Evolutionary conservation across 2,797 vertebrate genomes (phyloP).

Genomic region (Hydrolagus colliei): DNA sequence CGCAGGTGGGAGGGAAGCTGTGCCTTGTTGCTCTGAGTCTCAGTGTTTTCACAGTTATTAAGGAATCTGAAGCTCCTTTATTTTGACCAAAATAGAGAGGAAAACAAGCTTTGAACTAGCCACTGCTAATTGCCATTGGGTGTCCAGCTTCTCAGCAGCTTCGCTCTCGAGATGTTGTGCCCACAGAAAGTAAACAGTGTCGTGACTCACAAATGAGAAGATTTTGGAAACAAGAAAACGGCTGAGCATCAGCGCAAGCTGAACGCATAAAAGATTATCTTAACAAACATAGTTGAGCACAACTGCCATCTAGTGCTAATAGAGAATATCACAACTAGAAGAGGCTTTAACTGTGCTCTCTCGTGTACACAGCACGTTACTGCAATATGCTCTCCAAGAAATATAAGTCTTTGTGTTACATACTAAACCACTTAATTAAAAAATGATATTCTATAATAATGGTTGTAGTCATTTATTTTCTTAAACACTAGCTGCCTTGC

Average conservation of each 20-base stretch:
- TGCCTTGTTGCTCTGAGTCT: background rate
- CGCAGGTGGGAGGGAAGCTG: background rate
- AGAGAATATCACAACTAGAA: background rate
- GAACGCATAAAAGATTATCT: background rate
- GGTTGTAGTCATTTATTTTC: too few species aligned
- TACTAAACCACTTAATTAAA: too few species aligned
- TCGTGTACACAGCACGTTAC: background rate
- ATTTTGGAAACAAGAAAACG: background rate
- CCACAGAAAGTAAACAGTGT: background rate
- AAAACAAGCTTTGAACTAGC: background rate
- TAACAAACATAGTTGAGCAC: background rate
- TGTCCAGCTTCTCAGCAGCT: background rate
- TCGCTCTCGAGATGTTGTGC: background rate
- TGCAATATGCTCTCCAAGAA: background rate
- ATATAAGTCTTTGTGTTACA: too few species aligned
- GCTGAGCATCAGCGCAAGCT: background rate
- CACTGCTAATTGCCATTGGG: too few species aligned
- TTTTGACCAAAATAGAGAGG: background rate
- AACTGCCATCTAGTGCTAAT: conserved; percentile 21
- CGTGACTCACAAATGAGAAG: background rate
- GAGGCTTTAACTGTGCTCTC: background rate
- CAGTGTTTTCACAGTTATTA: background rate
- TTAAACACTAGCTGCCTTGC: too few species aligned
- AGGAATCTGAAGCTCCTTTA: background rate
- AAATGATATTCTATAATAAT: too few species aligned